These are phyloP conservation scores for Eledona agricola DNA, from an alignment of 2,888 invertebrate species.

Conservation along the genomic window DNA sequence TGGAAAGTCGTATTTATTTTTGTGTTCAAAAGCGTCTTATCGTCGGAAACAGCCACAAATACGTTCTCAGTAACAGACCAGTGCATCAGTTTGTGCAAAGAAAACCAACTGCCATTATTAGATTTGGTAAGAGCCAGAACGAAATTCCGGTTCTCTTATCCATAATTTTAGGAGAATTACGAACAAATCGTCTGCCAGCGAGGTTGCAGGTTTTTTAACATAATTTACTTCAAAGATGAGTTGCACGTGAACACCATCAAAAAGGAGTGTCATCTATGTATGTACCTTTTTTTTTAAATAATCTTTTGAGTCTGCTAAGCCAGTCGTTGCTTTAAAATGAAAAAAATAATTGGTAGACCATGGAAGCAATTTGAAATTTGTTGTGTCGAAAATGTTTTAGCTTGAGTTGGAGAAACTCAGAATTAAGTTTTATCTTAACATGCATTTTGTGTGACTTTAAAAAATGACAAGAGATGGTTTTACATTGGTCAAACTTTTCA, in stretches of 20 bases:
- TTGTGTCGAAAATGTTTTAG: too few species aligned
- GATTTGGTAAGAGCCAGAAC: conserved; percentile 41
- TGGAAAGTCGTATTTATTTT: conserved; percentile 26
- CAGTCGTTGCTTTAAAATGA: too few species aligned
- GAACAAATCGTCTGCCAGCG: conserved; percentile 53
- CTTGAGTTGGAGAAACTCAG: too few species aligned
- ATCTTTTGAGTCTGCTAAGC: too few species aligned
- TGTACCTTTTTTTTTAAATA: too few species aligned
- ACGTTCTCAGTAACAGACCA: conserved; percentile 39
- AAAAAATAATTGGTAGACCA: too few species aligned
- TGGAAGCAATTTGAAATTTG: too few species aligned
- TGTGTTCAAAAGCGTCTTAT: conserved; percentile 19
- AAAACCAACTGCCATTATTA: conserved; percentile 42
- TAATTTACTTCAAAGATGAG: conserved; percentile 52
- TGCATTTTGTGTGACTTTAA: too few species aligned
- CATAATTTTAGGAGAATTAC: conserved; percentile 47
- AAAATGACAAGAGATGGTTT: too few species aligned
- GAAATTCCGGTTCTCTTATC: conserved; percentile 2
- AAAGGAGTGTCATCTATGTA: conserved; percentile 54
- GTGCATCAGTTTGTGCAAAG: conserved; percentile 45
- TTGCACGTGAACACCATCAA: conserved; percentile 50
- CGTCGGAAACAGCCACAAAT: conserved; percentile 25
- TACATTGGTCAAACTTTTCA: too few species aligned
- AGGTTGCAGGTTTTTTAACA: conserved; percentile 56
- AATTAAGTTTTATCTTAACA: too few species aligned